These are phyloP conservation scores for Diorhabda carinulata DNA, from an alignment of 1,140 invertebrate species.

Conservation along the genomic window DNA sequence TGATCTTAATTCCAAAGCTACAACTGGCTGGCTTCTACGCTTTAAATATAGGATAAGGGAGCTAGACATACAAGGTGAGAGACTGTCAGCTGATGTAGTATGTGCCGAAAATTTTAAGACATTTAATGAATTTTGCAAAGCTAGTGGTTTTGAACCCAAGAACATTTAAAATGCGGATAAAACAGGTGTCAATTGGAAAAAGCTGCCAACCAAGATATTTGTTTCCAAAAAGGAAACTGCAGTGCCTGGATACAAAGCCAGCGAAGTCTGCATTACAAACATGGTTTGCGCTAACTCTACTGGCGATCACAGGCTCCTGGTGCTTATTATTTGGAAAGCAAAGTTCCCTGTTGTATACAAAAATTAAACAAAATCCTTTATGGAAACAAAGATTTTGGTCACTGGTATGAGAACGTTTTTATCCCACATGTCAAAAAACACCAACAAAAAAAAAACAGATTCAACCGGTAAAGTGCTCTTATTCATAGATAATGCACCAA, in stretches of 20 bases:
- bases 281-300: background rate
- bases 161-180: background rate
- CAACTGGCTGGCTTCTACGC: background rate
- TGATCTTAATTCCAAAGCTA: background rate
- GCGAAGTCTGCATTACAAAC: background rate
- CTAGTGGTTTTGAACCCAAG: background rate
- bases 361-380: background rate
- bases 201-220: background rate
- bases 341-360: background rate
- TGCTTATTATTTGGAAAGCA: background rate
- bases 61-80: background rate
- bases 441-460: background rate
- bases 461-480: background rate
- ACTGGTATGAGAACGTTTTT: background rate
- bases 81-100: background rate
- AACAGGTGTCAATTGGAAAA: background rate
- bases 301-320: background rate
- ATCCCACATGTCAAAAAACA: background rate
- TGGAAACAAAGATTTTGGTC: background rate
- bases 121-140: background rate
- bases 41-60: background rate
- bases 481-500: background rate
- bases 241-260: background rate
- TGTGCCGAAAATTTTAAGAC: background rate
- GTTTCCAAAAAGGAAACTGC: background rate